phyloP scores from a whole-genome alignment of 1,140 invertebrate genomes.

The Lerema accius region DNA sequence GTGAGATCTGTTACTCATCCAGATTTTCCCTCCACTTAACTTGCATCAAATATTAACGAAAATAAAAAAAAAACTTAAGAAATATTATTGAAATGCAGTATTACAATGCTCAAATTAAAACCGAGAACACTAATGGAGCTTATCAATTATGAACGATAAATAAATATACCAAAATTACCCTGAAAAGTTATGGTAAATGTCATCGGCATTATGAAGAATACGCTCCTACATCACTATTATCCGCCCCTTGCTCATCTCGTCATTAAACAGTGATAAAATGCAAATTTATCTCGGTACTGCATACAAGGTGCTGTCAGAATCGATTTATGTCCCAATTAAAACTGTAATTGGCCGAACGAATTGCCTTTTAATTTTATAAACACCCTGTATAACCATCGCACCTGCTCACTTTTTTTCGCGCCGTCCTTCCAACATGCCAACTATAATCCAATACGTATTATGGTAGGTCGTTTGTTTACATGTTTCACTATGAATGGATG shows the following conservation, averaged over 20 bases:
- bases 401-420: conserved; percentile 63
- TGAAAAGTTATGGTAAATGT: conserved; percentile 8
- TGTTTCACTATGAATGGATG: not conserved
- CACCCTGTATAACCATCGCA: conserved; percentile 51
- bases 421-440: conserved; percentile 50
- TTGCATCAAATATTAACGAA: too few relatives aligned
- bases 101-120: too few relatives aligned
- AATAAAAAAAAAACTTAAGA: too few relatives aligned
- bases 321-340: conserved; percentile 45
- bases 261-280: conserved; percentile 35
- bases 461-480: conserved; percentile 54
- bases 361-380: conserved; percentile 37
- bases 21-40: too few relatives aligned
- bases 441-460: conserved; percentile 57
- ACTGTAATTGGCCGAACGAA: conserved; percentile 31
- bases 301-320: conserved; percentile 29
- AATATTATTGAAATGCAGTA: too few relatives aligned
- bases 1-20: too few relatives aligned
- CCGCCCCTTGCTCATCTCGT: conserved; percentile 13
- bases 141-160: too few relatives aligned
- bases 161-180: too few relatives aligned
- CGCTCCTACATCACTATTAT: conserved; percentile 9
- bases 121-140: too few relatives aligned
- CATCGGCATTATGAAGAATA: conserved; percentile 20
- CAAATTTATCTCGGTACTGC: conserved; percentile 24